phyloP scores from a whole-genome alignment of 2,797 vertebrate genomes.

The Linurgus olivaceus region DNA sequence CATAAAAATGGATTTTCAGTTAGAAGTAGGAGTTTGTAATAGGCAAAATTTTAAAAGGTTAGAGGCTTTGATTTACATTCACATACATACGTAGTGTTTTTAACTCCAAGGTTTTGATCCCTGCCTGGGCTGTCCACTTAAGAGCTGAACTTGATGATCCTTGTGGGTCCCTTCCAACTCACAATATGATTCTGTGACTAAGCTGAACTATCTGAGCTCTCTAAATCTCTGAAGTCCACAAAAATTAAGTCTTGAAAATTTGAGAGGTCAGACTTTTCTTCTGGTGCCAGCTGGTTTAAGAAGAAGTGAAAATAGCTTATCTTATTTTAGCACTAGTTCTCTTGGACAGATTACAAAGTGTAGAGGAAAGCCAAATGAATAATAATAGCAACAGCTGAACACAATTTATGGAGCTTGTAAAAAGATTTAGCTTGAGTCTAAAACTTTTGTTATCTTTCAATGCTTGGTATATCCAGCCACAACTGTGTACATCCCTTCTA shows the following conservation, averaged over 20 bases:
- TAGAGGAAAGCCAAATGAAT: not conserved
- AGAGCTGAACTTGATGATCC: accelerated
- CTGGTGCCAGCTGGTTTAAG: not conserved
- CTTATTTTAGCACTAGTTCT: not conserved
- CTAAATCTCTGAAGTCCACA: not conserved
- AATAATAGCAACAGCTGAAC: not conserved
- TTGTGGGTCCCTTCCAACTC: not conserved
- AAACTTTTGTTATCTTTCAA: not conserved
- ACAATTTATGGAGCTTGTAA: not conserved
- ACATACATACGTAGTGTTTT: accelerated
- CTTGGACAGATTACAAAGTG: not conserved
- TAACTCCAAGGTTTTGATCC: not conserved
- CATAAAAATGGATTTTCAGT: not conserved
- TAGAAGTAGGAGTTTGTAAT: not conserved
- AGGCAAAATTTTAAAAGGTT: not conserved
- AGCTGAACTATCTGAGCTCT: not conserved
- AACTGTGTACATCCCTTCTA: not conserved
- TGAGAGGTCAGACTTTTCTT: not conserved
- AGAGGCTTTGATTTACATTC: not conserved
- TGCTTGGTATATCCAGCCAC: not conserved
- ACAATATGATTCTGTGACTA: not conserved
- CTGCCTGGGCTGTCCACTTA: not conserved
- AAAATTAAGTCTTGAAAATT: not conserved
- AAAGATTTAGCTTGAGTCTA: not conserved
- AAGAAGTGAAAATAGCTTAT: not conserved